Evolutionary conservation across 2,113 vertebrate species (phyloP), one percentile per base, ranked within the genome.

Genomic region (Girardinichthys multiradiatus): DNA sequence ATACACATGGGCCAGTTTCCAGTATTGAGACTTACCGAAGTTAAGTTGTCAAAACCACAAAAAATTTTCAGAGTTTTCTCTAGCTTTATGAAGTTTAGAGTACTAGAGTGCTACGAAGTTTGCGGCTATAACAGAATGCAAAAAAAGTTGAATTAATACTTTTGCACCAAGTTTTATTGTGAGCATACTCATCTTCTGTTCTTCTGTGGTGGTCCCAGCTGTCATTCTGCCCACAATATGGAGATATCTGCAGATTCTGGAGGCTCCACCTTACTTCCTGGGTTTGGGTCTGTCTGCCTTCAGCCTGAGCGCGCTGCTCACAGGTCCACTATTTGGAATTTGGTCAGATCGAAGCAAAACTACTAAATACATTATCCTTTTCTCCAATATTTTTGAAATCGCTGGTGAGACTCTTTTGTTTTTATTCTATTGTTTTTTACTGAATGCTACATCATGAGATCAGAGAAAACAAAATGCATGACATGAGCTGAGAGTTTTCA

Each of bases 221-320:
- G 95, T 96, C 71, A 95, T 96, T 75, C 89, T 96, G 9, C 95
- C 95, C 0, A 96, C 95, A 48, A 94, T 96, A 85, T 95, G 95
- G 95, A 90, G 76, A 21, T 96, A 96, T 69, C 90, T 96, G 68
- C 94, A 95, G 88, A 91, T 94, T 31, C 75, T 96, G 33, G 89
- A 94, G 67, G 95, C 94, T 6, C 94, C 94, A 2, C 92, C 95
- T 0, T 95, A 95, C 81, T 96, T 95, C 81, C 79, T 96, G 61
- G 95, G 95, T 57, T 85, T 96, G 77, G 94, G 93, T 66, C 85
- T 96, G 48, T 95, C 95, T 4, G 95, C 95, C 4, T 96, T 96
- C 88, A 96, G 95, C 59, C 85, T 96, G 57, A 94, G 91, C 4
- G 94, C 94, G 4, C 85, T 96, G 54, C 71, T 96, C 31, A 92